Percentiles rank a stretch among this genome's conserved stretches.
These are phyloP conservation scores for Rhopalosiphum nymphaeae DNA, from an alignment of 2,888 invertebrate genomes.

Conservation along the genomic window DNA sequence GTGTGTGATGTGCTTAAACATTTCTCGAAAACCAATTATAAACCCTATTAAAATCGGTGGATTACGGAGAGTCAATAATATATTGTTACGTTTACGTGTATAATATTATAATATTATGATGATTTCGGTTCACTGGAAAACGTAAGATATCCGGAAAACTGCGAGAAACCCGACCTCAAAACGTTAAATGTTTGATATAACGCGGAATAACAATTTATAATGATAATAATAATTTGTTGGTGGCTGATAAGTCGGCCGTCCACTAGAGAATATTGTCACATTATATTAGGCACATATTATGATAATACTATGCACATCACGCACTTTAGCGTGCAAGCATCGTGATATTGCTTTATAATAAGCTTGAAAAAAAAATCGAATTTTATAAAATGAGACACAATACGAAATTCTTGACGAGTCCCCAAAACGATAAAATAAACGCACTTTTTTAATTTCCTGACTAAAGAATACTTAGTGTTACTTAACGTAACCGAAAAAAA, in stretches of 20 bases:
- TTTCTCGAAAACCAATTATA: slow-evolving; percentile 37
- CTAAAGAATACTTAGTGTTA: not conserved
- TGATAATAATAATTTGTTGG: not conserved
- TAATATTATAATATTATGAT: not conserved
- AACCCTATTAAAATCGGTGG: not conserved
- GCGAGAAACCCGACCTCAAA: not conserved
- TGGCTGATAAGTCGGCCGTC: not conserved
- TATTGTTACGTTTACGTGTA: not conserved
- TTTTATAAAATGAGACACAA: not conserved
- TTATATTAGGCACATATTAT: not conserved
- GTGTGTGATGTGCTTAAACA: not conserved
- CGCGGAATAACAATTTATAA: not conserved
- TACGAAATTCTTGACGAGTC: not conserved
- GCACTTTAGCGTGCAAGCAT: not conserved
- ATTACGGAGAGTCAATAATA: slow-evolving; percentile 10
- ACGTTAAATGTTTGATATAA: not conserved
- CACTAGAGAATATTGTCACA: not conserved
- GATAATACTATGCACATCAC: not conserved
- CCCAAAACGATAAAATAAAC: not conserved
- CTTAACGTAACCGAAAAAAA: not conserved
- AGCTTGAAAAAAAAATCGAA: not conserved
- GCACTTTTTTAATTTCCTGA: not conserved
- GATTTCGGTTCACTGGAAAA: not conserved
- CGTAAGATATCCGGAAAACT: not conserved
- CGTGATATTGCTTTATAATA: not conserved